These are phyloP conservation scores for Patiria miniata DNA, from an alignment of 35 echinoderm and acorn worm genomes.

Conservation along the genomic window DNA sequence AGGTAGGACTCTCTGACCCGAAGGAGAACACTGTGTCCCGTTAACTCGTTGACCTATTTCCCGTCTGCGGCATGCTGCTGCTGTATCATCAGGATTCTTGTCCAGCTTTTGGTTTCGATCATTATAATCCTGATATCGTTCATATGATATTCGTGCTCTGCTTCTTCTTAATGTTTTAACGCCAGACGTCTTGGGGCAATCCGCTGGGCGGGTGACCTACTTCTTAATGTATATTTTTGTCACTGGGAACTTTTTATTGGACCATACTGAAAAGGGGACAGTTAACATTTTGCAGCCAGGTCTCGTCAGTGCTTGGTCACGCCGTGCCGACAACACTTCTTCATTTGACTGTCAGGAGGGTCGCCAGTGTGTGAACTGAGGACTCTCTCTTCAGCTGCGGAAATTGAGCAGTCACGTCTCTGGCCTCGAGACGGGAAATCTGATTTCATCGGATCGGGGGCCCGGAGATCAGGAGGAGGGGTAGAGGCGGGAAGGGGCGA, in stretches of 20 bases:
- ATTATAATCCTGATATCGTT: slow-evolving; percentile 8
- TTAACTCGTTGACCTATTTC: slow-evolving; percentile 5
- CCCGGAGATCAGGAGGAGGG: neutral
- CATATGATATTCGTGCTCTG: slow-evolving; percentile 2
- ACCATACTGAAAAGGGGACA: neutral
- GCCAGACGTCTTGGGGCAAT: slow-evolving; percentile 17
- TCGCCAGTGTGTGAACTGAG: neutral
- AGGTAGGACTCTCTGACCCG: neutral
- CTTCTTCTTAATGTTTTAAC: neutral
- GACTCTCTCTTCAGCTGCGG: neutral
- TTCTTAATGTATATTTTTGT: neutral
- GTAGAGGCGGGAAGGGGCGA: neutral
- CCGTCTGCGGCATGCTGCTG: neutral
- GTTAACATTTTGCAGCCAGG: neutral
- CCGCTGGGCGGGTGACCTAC: neutral
- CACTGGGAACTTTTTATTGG: too few species aligned
- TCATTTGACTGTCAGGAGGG: slow-evolving; percentile 1
- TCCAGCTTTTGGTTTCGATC: neutral
- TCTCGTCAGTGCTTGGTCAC: neutral
- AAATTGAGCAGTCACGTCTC: slow-evolving; percentile 16
- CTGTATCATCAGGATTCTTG: neutral
- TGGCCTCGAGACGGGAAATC: slow-evolving; percentile 3
- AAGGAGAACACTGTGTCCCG: slow-evolving; percentile 6
- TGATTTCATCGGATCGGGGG: neutral
- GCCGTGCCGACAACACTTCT: neutral